A percentile compares a stretch with the other conserved stretches of the same genome.
Conservation (phyloP, 1,140 invertebrate species). For the Latrodectus geometricus region DNA sequence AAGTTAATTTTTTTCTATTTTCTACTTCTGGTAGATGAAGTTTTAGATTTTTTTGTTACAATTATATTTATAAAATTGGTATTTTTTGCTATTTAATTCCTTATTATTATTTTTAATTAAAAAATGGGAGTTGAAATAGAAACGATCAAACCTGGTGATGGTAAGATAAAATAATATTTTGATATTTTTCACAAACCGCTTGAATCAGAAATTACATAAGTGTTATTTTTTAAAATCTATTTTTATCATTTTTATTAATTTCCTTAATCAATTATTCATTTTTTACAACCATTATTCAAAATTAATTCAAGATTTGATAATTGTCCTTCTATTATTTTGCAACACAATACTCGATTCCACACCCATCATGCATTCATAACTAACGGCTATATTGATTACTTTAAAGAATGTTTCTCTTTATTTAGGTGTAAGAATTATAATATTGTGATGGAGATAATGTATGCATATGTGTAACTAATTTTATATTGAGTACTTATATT, state of each 20-base stretch:
- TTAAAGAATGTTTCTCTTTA: no score
- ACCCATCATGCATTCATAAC: background rate
- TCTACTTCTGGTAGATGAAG: background rate
- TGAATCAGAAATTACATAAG: background rate
- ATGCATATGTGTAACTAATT: no score
- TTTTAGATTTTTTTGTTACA: background rate
- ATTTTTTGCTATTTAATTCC: conserved; percentile 19
- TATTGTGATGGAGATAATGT: no score
- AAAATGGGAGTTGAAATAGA: conserved; percentile 65
- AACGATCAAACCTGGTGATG: conserved; percentile 64
- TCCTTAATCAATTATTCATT: no score
- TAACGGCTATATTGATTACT: no score
- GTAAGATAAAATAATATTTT: conserved; percentile 38
- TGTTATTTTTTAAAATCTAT: background rate
- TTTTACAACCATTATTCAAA: no score
- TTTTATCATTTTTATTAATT: no score
- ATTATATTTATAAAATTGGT: conserved; percentile 43
- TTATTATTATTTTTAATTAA: conserved; percentile 9
- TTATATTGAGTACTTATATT: no score
- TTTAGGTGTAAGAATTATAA: background rate
- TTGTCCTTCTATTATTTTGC: no score
- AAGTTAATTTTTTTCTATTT: conserved; percentile 1
- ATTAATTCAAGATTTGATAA: no score
- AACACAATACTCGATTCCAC: conserved; percentile 5
- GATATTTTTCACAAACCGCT: background rate